Evolutionary conservation across 2,797 vertebrate species (phyloP).

Genomic region (Microcaecilia unicolor): DNA sequence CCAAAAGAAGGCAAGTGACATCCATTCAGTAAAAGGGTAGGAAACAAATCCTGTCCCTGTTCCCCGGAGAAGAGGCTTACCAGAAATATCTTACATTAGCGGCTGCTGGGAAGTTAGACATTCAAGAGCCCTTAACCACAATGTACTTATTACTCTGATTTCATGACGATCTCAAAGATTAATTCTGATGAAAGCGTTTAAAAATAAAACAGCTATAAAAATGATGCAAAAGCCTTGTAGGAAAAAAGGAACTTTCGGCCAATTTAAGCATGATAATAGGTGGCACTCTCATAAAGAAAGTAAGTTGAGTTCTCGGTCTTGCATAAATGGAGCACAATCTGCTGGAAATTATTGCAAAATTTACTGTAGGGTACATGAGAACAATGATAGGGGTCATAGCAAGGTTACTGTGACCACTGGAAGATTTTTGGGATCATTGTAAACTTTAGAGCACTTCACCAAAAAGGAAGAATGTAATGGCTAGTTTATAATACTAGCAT

Average conservation of each 20-base stretch:
- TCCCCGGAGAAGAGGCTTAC: conserved; percentile 18
- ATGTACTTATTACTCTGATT: conserved; percentile 24
- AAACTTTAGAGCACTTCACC: too few species aligned
- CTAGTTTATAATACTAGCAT: too few species aligned
- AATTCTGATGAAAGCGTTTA: conserved; percentile 26
- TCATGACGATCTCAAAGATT: conserved; percentile 6
- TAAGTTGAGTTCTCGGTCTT: conserved; percentile 1
- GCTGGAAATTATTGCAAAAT: not conserved
- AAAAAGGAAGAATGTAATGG: too few species aligned
- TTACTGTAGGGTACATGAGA: not conserved
- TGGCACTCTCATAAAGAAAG: not conserved
- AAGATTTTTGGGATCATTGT: too few species aligned
- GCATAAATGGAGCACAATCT: not conserved
- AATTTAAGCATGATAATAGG: conserved; percentile 6
- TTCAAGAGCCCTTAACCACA: conserved; percentile 33
- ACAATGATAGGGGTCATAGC: not conserved
- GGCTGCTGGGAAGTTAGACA: conserved; percentile 30
- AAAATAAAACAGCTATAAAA: conserved; percentile 30
- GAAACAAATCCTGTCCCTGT: not conserved
- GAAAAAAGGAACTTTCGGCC: not conserved
- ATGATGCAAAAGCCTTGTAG: conserved; percentile 18
- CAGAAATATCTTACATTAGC: conserved; percentile 21
- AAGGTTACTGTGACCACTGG: too few species aligned
- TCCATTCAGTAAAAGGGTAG: too few species aligned
- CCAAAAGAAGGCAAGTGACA: too few species aligned